Base-by-base conservation (phyloP, 2,888 invertebrate species). In the Ectemnius cavifrons region DNA sequence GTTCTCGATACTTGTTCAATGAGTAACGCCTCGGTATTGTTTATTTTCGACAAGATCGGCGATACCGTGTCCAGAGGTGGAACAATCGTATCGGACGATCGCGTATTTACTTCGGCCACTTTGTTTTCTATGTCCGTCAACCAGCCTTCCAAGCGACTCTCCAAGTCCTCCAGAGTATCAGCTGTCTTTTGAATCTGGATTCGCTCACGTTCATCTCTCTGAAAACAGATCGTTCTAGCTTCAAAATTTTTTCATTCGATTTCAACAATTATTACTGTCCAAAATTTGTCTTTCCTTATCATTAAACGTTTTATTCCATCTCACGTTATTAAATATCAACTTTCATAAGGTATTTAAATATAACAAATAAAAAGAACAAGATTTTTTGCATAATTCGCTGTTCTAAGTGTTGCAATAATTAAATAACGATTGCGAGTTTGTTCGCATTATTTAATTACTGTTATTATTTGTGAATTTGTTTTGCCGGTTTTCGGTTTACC, bases 131-230 rank as follows among this genome's bases (percentile, higher is more conserved):
- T 89, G 76, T 89, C 90, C 23, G 84, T 86, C 69, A 90, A 89
- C 87, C 92, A 92, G 56, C 86, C 88, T 52, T 92, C 92, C 60
- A 93, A 83, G 58, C 92, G 92, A 66, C 86, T 91, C 78, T 93
- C 92, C 69, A 93, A 86, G 75, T 92, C 91, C 70, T 92, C 92
- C 37, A 95, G 90, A 1, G 92, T 92, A 73, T 94, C 94, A 63
- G 92, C 92, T 0, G 93, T 94, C 86, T 94, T 94, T 84, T 94
- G 93, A 78, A 94, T 92, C 63, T 94, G 94, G 57, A 92, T 91
- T 77, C 94, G 92, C 84, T 94, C 94, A 70, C 94, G 91, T 87
- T 94, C 94, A 84, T 95, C 94, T 89, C 93, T 94, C 93, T 95
- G 85, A 49, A 63, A 28, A 60, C 14, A 28, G 5, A 14, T 37